Conservation (phyloP, 2,888 invertebrate genomes). For the Fissipunctia ypsillon region DNA sequence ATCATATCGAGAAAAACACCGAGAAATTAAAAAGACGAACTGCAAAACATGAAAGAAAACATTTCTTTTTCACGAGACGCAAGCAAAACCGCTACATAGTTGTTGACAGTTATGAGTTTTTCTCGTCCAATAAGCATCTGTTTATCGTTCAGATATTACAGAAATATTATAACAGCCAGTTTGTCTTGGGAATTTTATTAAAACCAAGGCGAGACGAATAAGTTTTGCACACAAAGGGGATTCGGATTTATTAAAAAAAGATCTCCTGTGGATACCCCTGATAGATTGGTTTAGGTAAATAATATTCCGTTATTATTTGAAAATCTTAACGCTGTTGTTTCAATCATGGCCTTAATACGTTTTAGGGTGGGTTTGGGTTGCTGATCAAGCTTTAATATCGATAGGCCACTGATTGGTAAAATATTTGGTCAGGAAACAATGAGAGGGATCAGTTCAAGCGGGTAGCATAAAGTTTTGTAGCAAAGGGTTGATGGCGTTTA, state of each 20-base stretch:
- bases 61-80: conserved; percentile 4
- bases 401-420: conserved; percentile 38
- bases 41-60: conserved; percentile 1
- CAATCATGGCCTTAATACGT: conserved; percentile 33
- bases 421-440: conserved; percentile 38
- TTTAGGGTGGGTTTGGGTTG: conserved; percentile 4
- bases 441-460: background rate
- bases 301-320: conserved; percentile 47
- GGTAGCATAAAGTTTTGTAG: conserved; percentile 12
- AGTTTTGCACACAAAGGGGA: conserved; percentile 47
- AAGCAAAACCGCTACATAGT: conserved; percentile 12
- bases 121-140: conserved; percentile 52
- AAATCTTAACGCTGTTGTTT: conserved; percentile 50
- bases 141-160: conserved; percentile 59
- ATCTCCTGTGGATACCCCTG: conserved; percentile 26
- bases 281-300: conserved; percentile 47
- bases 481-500: background rate
- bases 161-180: conserved; percentile 44
- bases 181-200: conserved; percentile 63
- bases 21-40: conserved; percentile 2
- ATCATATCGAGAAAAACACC: background rate
- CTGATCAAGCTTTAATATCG: conserved; percentile 49
- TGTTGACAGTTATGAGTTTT: conserved; percentile 35
- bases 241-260: conserved; percentile 45
- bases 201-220: conserved; percentile 35